Evolutionary conservation across 1,140 invertebrate genomes (phyloP).

Genomic region (Drosophila lowei): DNA sequence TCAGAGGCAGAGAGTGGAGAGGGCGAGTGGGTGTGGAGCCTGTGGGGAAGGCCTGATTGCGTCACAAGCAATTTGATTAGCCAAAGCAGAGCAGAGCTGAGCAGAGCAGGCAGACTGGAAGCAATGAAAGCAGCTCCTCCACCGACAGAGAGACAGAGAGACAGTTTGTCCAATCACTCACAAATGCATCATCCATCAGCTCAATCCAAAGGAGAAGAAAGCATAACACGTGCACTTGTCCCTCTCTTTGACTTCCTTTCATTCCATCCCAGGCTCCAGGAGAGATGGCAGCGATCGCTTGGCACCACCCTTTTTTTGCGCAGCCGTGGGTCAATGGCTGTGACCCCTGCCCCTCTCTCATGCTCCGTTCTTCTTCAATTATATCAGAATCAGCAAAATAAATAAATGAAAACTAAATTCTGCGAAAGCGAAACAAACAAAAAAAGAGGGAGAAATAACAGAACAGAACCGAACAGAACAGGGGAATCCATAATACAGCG

Average conservation of each 20-base stretch:
- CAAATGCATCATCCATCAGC: no score
- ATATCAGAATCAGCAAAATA: conserved; percentile 29
- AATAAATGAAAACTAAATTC: conserved; percentile 50
- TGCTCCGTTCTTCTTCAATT: conserved; percentile 8
- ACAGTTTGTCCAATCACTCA: no score
- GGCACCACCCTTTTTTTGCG: background rate
- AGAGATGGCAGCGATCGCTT: no score
- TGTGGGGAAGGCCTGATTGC: conserved; percentile 25
- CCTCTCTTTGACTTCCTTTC: no score
- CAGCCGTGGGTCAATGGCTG: conserved; percentile 45
- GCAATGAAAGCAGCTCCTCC: no score
- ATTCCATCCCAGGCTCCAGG: no score
- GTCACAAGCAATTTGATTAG: conserved; percentile 71
- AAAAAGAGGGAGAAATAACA: background rate
- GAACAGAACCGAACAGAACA: background rate
- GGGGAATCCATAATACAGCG: background rate
- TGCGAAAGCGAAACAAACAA: conserved; percentile 16
- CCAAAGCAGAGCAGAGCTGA: conserved; percentile 15
- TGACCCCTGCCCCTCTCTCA: background rate
- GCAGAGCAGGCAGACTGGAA: background rate
- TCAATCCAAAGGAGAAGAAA: no score
- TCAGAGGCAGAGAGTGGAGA: no score
- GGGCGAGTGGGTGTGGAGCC: background rate
- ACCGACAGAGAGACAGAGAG: no score
- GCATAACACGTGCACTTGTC: no score